Evolutionary conservation across 1,140 invertebrate genomes (phyloP).

Genomic region (Dendrolimus kikuchii): DNA sequence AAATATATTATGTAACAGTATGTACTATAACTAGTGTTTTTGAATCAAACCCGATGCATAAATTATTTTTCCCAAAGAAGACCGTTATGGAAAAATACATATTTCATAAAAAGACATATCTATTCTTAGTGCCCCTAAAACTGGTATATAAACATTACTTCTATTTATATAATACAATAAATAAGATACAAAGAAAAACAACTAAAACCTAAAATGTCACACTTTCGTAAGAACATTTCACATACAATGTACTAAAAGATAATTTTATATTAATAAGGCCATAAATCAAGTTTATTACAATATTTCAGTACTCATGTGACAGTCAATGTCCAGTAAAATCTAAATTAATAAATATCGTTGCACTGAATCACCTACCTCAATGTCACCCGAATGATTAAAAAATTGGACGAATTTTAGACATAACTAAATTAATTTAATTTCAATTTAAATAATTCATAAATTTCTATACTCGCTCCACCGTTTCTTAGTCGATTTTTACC

Average conservation of each 20-base stretch:
- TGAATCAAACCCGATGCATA: constrained; percentile 33
- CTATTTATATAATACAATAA: constrained; percentile 11
- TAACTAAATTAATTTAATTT: constrained; percentile 1
- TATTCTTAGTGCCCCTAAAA: constrained; percentile 3
- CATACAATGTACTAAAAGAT: constrained; percentile 20
- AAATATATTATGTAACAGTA: constrained; percentile 67
- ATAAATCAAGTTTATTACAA: constrained; percentile 55
- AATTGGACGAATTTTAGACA: constrained; percentile 23
- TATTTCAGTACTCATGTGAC: constrained; percentile 15
- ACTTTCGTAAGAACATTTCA: constrained; percentile 3
- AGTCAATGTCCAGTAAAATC: constrained; percentile 10
- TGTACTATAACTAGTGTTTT: constrained; percentile 45
- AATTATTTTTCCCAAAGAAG: constrained; percentile 13
- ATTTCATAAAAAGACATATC: constrained; percentile 6
- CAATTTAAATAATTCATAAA: no score
- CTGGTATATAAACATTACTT: constrained; percentile 7
- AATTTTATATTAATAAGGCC: constrained; percentile 41
- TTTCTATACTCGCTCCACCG: constrained; percentile 15
- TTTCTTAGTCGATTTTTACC: constrained; percentile 21
- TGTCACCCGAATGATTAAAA: constrained; percentile 18
- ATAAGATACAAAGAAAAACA: constrained; percentile 3
- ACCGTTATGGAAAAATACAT: constrained; percentile 8
- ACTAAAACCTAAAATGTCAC: constrained; percentile 6
- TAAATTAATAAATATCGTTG: no score
- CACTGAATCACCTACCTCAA: no score